Conservation (phyloP, 2,113 vertebrate genomes). For the Nesoenas mayeri region DNA sequence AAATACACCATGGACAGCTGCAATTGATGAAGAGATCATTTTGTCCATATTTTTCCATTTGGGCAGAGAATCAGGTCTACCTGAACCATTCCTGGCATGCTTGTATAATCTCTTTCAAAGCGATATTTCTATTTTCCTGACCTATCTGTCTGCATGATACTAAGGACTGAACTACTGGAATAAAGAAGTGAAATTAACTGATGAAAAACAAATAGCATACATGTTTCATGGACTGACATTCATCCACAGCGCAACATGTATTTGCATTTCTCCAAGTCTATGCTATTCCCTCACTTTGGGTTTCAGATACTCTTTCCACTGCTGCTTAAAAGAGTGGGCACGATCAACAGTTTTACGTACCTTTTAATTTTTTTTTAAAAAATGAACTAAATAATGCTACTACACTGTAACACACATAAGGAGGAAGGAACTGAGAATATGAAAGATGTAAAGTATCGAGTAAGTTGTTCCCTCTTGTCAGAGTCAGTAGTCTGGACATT, state of each 20-base stretch:
- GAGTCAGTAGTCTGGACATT: constrained; percentile 46
- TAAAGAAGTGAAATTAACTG: not conserved
- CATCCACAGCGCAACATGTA: not conserved
- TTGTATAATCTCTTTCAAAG: not conserved
- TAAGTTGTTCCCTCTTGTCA: constrained; percentile 59
- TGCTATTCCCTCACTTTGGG: not conserved
- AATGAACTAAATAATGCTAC: not conserved
- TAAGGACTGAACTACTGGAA: not conserved
- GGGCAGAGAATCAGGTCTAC: not conserved
- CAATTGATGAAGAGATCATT: not conserved
- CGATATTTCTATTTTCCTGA: not conserved
- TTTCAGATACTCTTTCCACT: not conserved
- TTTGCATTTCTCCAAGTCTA: not conserved
- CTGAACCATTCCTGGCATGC: not conserved
- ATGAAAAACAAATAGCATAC: not conserved
- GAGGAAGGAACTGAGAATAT: not conserved
- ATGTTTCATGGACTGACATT: not conserved
- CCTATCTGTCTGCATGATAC: not conserved
- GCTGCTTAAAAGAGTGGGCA: not conserved
- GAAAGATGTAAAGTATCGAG: constrained; percentile 40
- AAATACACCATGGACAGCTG: not conserved
- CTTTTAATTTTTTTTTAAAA: not conserved
- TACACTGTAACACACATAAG: not conserved
- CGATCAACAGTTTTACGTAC: not conserved
- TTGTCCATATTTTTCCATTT: not conserved